Base-by-base conservation (phyloP, 2,888 invertebrate species). In the Lithophane leautieri region DNA sequence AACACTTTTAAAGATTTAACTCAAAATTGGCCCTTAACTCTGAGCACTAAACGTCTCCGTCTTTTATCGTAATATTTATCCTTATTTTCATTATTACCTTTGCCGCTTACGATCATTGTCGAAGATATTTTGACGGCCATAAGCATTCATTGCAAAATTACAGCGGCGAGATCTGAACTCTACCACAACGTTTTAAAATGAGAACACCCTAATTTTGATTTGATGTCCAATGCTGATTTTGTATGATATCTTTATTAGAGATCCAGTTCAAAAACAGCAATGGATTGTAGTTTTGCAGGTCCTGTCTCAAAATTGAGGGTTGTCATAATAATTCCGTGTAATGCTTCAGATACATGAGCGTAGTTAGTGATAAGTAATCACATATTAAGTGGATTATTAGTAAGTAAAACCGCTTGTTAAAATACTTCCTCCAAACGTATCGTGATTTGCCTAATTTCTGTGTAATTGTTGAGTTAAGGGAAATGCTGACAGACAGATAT, bases 351-450 rank as follows among this genome's bases (percentile, higher is more conserved):
- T 66, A 84, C 28, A 62, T 62, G 61, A 76, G 61, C 14, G 72
- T 65, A 73, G 72, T 81, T 80, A 73, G 63, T 75, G 81, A 81
- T 82, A 87, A 82, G 75, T 88, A 89, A 91, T 90, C 88, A 88
- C 81, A 78, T 14, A 75, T 70, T 85, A 87, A 89, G 83, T 87
- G 82, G 83, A 74, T 86, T 87, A 89, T 90, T 91, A 87, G 86
- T 88, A 84, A 86, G 85, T 86, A 86, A 86, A 83, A 84, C 86
- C 72, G 86, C 85, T 89, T 85, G 86, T 89, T 91, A 88, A 90
- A 87, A 88, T 89, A 85, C 88, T 90, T 89, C 86, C 89, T 85
- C 66, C 80, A 79, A 79, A 79, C 58, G 72, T 69, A 82, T 76
- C 80, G 77, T 82, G 82, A 69, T 84, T 52, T 78, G 77, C 78